Percentiles rank a stretch among this genome's conserved stretches.
Conservation (phyloP, 37 sponge, comb jelly and placozoan species). For the Axinella damicornis region DNA sequence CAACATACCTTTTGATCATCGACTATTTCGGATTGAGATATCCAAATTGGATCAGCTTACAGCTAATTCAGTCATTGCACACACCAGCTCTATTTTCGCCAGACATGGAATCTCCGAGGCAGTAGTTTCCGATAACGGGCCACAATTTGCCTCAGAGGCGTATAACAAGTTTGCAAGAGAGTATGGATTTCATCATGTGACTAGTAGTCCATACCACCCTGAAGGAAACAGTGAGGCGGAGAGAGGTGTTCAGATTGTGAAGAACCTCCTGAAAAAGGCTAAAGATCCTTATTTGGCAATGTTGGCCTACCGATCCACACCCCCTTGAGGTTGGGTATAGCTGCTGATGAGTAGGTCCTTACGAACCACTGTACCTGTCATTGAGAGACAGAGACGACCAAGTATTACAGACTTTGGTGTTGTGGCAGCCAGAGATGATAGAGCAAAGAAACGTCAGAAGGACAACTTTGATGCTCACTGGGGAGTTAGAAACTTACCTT, state of each 20-base stretch:
- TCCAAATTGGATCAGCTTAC: background rate
- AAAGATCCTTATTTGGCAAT: constrained; percentile 44
- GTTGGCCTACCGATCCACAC: constrained; percentile 46
- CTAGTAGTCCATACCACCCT: constrained; percentile 58
- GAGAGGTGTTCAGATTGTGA: constrained; percentile 45
- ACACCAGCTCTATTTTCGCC: too few species aligned
- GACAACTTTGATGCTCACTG: constrained; percentile 6
- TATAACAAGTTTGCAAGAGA: too few species aligned
- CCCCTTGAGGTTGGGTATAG: constrained; percentile 43
- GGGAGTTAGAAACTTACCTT: background rate
- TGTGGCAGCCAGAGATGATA: background rate
- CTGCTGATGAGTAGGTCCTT: constrained; percentile 41
- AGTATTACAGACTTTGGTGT: background rate
- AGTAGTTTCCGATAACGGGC: too few species aligned
- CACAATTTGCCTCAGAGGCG: too few species aligned
- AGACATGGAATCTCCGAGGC: constrained; percentile 43
- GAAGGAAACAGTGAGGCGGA: constrained; percentile 56
- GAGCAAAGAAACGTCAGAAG: background rate
- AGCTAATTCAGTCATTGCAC: too few species aligned
- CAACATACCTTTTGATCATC: constrained; percentile 32
- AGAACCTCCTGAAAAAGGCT: constrained; percentile 32
- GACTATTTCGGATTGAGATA: constrained; percentile 49
- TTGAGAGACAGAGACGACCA: background rate
- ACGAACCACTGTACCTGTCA: constrained; percentile 6
- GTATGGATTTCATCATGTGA: constrained; percentile 44